Evolutionary conservation across 2,888 invertebrate species (phyloP).

Genomic region (Scotopteryx bipunctaria): DNA sequence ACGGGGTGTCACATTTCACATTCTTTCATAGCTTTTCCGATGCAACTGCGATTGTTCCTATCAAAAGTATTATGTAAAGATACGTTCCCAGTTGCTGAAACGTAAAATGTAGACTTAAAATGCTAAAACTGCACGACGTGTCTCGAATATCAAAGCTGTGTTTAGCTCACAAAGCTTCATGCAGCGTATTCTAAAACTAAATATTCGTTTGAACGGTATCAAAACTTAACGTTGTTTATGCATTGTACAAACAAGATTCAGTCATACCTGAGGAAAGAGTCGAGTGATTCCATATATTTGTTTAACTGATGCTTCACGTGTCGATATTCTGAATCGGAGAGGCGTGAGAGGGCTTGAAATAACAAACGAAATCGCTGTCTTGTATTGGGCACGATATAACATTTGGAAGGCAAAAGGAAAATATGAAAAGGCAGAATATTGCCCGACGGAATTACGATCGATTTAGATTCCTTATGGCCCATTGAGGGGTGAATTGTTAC

Average conservation of each 20-base stretch:
- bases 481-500: constrained; percentile 80
- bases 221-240: constrained; percentile 32
- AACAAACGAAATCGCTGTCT: constrained; percentile 78
- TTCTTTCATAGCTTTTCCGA: constrained; percentile 48
- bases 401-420: constrained; percentile 75
- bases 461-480: constrained; percentile 78
- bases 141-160: constrained; percentile 29
- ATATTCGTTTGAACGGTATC: constrained; percentile 30
- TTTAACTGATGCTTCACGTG: constrained; percentile 70
- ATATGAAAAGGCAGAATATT: constrained; percentile 81
- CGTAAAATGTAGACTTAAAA: constrained; percentile 37
- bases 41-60: constrained; percentile 51
- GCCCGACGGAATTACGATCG: constrained; percentile 81
- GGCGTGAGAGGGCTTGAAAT: constrained; percentile 72
- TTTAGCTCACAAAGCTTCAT: constrained; percentile 27
- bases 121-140: constrained; percentile 23
- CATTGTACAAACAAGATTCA: constrained; percentile 40
- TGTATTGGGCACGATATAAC: constrained; percentile 75
- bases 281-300: constrained; percentile 62
- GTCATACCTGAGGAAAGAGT: constrained; percentile 43
- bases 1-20: constrained; percentile 60
- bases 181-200: constrained; percentile 30
- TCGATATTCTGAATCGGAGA: constrained; percentile 73
- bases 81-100: constrained; percentile 42
- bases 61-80: constrained; percentile 51